phyloP scores from a whole-genome alignment of 2,113 vertebrate species.

The Oreochromis aureus region DNA sequence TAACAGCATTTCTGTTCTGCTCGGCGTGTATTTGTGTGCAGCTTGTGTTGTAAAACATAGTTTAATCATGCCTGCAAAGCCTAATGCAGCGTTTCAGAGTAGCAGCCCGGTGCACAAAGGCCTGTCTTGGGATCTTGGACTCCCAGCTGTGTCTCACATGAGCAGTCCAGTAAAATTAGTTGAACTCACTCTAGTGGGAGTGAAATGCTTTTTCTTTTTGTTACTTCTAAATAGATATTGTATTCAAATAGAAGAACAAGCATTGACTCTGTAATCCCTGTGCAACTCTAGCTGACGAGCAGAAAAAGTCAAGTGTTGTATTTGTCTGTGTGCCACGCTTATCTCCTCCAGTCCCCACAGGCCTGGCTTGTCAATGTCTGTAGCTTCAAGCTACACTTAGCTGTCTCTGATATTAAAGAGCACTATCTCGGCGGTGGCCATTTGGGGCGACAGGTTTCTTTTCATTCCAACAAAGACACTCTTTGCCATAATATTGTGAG shows the following conservation, averaged over 20 bases:
- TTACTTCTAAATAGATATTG: conserved; percentile 71
- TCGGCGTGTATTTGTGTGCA: neutral
- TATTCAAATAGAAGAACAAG: conserved; percentile 81
- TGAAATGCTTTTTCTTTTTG: conserved; percentile 34
- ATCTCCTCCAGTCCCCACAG: conserved; percentile 76
- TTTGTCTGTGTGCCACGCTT: conserved; percentile 78
- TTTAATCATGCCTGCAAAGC: conserved; percentile 61
- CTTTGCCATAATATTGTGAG: conserved; percentile 47
- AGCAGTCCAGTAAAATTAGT: conserved; percentile 75
- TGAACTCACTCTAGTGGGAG: conserved; percentile 70
- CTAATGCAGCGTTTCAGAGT: conserved; percentile 55
- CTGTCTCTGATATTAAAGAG: conserved; percentile 80
- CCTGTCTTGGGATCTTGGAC: conserved; percentile 52
- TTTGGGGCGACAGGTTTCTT: conserved; percentile 65
- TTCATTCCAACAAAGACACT: conserved; percentile 68
- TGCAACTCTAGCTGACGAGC: conserved; percentile 70
- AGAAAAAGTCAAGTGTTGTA: conserved; percentile 78
- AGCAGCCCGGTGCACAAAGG: conserved; percentile 25
- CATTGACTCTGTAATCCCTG: conserved; percentile 82
- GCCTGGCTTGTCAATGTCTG: conserved; percentile 80
- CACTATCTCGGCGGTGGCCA: conserved; percentile 72
- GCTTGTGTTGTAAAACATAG: conserved; percentile 40
- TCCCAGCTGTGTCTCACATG: conserved; percentile 70
- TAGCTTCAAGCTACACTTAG: conserved; percentile 73
- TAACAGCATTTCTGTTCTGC: neutral